Conservation (phyloP, 2,888 invertebrate genomes). For the Osmoderma eremita region DNA sequence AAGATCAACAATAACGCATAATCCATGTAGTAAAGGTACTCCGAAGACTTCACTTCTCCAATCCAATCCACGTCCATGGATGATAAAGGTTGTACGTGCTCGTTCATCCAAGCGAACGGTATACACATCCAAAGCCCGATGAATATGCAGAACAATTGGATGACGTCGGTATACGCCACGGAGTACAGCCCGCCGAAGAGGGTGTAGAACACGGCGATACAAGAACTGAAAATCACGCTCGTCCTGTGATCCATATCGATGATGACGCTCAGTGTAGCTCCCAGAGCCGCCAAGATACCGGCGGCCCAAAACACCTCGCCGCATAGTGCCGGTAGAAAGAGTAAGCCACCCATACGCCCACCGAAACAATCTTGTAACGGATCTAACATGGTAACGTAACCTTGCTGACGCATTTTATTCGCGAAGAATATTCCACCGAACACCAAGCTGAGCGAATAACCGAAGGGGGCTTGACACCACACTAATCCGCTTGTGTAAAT, state of each 20-base stretch:
- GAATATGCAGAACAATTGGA: slow-evolving; percentile 97
- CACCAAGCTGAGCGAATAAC: slow-evolving; percentile 94
- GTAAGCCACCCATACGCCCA: slow-evolving; percentile 95
- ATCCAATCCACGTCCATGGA: slow-evolving; percentile 91
- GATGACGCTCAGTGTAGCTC: slow-evolving; percentile 96
- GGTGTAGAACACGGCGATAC: slow-evolving; percentile 97
- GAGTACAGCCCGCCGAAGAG: slow-evolving; percentile 97
- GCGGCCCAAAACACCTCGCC: slow-evolving; percentile 99
- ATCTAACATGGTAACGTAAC: slow-evolving; percentile 98
- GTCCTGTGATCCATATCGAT: slow-evolving; percentile 94
- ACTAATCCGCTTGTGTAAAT: slow-evolving; percentile 92
- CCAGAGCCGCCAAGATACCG: slow-evolving; percentile 94
- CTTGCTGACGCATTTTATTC: slow-evolving; percentile 96
- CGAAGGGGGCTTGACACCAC: slow-evolving; percentile 99
- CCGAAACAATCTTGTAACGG: slow-evolving; percentile 97
- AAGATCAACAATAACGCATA: slow-evolving; percentile 89
- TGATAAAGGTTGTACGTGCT: slow-evolving; percentile 83
- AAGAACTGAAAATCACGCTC: slow-evolving; percentile 94
- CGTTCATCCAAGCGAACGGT: slow-evolving; percentile 92
- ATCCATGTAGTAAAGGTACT: slow-evolving; percentile 87
- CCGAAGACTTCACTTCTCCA: slow-evolving; percentile 76
- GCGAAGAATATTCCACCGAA: slow-evolving; percentile 98
- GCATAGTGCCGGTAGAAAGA: slow-evolving; percentile 95
- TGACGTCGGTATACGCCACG: slow-evolving; percentile 98
- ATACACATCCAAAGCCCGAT: slow-evolving; percentile 98